These are phyloP conservation scores for Chorisops tibialis DNA, from an alignment of 2,888 invertebrate species.

Conservation along the genomic window DNA sequence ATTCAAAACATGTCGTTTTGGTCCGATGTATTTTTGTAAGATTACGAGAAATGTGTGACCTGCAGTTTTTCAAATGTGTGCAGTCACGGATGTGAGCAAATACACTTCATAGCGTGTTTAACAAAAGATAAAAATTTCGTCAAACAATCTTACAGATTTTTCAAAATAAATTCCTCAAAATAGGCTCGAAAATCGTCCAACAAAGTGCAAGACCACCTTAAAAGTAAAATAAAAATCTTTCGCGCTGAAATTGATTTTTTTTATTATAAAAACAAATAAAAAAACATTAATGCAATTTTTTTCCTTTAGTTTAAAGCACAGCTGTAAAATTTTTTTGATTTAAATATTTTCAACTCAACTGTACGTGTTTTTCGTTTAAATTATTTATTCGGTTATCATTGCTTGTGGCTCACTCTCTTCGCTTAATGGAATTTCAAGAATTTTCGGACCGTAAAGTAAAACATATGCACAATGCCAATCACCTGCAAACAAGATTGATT, in stretches of 20 bases:
- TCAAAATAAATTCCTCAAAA: background rate
- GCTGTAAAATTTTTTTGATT: no score
- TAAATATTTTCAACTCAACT: background rate
- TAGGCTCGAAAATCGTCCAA: no score
- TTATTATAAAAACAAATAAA: slow-evolving; percentile 24
- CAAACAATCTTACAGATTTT: background rate
- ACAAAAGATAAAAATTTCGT: no score
- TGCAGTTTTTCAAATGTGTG: no score
- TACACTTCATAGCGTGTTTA: no score
- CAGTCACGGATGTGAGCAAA: no score
- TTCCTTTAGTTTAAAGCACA: background rate
- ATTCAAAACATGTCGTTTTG: slow-evolving; percentile 93
- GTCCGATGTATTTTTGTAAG: slow-evolving; percentile 83
- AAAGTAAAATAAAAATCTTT: no score
- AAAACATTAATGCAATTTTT: slow-evolving; percentile 15
- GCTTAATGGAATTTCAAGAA: slow-evolving; percentile 59
- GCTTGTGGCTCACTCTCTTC: slow-evolving; percentile 1
- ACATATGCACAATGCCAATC: slow-evolving; percentile 99
- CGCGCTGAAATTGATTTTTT: slow-evolving; percentile 21
- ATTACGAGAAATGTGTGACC: slow-evolving; percentile 60
- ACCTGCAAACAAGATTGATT: slow-evolving; percentile 56
- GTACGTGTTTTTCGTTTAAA: background rate
- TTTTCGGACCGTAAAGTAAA: slow-evolving; percentile 88
- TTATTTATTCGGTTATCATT: slow-evolving; percentile 15
- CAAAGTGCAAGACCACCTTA: slow-evolving; percentile 12